phyloP scores from a whole-genome alignment of 2,888 invertebrate species.

The Girardia tigrina region DNA sequence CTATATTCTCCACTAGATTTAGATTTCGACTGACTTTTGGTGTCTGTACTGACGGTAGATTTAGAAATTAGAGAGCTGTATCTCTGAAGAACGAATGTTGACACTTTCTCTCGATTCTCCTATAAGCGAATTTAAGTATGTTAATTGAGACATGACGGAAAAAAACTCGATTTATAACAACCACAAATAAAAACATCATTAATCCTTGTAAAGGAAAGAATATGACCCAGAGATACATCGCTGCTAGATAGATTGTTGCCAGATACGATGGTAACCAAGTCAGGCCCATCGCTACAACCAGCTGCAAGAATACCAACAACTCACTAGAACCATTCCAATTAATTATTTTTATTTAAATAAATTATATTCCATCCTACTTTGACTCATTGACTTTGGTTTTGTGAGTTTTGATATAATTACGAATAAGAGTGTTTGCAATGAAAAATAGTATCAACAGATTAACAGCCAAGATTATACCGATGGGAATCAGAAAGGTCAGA shows the following conservation, averaged over 20 bases:
- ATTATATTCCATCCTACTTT: no score
- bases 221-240: background rate
- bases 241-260: background rate
- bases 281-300: background rate
- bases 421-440: background rate
- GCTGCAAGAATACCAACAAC: background rate
- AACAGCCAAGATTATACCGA: background rate
- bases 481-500: background rate
- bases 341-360: no score
- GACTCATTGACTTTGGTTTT: conserved; percentile 15
- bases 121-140: background rate
- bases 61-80: background rate
- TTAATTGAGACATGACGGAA: background rate
- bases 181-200: conserved; percentile 4
- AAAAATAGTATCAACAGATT: background rate
- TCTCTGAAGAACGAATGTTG: background rate
- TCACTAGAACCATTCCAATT: background rate
- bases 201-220: conserved; percentile 12
- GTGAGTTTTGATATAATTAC: background rate
- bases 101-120: background rate
- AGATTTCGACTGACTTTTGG: background rate
- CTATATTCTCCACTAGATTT: background rate
- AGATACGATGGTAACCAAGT: background rate
- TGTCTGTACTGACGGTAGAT: background rate
- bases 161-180: background rate